A percentile compares a stretch with the other conserved stretches of the same genome.
Conservation (phyloP, 2,888 invertebrate genomes). For the Malachius bipustulatus region DNA sequence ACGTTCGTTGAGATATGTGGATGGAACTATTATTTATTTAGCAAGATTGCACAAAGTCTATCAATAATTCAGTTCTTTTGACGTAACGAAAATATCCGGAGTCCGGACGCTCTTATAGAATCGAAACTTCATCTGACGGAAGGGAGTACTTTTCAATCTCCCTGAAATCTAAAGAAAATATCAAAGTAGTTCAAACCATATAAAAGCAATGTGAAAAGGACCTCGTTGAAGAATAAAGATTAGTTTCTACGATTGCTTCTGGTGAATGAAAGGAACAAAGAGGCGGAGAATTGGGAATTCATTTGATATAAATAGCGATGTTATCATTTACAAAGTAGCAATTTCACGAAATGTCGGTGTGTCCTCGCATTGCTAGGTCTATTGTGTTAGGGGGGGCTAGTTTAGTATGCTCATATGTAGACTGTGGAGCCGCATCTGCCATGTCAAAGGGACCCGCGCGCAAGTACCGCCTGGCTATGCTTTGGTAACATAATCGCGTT, state of each 20-base stretch:
- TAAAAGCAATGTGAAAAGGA: slow-evolving; percentile 7
- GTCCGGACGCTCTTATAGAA: no score
- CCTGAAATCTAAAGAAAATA: slow-evolving; percentile 1
- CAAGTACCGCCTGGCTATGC: no score
- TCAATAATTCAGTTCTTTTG: no score
- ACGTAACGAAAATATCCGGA: no score
- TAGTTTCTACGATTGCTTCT: slow-evolving; percentile 31
- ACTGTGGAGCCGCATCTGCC: no score
- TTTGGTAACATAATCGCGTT: no score
- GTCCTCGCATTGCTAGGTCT: slow-evolving; percentile 23
- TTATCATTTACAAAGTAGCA: slow-evolving; percentile 33
- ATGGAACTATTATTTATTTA: no score
- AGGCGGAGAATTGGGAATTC: slow-evolving; percentile 23
- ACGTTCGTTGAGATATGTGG: no score
- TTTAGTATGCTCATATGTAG: no score
- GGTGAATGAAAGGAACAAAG: slow-evolving; percentile 19
- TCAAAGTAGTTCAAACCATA: background rate
- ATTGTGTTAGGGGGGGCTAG: slow-evolving; percentile 14
- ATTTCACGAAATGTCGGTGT: slow-evolving; percentile 29
- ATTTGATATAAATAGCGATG: slow-evolving; percentile 34
- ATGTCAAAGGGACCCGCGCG: no score
- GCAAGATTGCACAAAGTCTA: no score
- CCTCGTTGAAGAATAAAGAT: slow-evolving; percentile 27
- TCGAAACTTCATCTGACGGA: background rate
- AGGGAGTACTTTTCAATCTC: background rate